Conservation (phyloP, 1,140 invertebrate species). For the Apocrypta bakeri region DNA sequence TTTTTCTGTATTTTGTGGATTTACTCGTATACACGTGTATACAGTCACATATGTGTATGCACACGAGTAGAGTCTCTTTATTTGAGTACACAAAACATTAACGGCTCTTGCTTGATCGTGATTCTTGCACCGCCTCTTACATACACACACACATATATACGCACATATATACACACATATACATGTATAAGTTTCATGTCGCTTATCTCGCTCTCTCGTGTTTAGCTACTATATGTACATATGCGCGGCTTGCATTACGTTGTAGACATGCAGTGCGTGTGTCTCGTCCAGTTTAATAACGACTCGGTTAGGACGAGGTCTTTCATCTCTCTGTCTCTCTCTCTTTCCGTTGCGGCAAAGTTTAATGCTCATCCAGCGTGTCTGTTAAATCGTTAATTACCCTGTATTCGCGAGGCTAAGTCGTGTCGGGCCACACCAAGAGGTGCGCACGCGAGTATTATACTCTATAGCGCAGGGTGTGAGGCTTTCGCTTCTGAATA, state of each 20-base stretch:
- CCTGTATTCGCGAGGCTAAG: neutral
- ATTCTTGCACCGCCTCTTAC: slow-evolving; percentile 25
- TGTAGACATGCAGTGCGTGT: slow-evolving; percentile 32
- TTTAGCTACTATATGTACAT: slow-evolving; percentile 49
- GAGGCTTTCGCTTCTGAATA: too few relatives aligned
- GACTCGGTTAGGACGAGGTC: slow-evolving; percentile 63
- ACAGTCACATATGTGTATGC: neutral
- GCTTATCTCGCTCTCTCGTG: too few relatives aligned
- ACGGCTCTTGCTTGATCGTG: slow-evolving; percentile 53
- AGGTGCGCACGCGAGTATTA: neutral
- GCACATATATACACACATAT: too few relatives aligned
- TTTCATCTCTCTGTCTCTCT: too few relatives aligned
- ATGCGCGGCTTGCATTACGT: neutral
- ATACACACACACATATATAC: neutral
- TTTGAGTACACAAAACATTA: slow-evolving; percentile 72
- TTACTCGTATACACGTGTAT: neutral
- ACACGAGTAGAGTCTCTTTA: slow-evolving; percentile 59
- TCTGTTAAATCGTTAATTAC: slow-evolving; percentile 71
- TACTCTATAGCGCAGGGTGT: too few relatives aligned
- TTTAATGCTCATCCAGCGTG: slow-evolving; percentile 62
- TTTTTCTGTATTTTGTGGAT: too few relatives aligned
- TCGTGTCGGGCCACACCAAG: neutral
- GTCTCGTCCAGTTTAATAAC: slow-evolving; percentile 69
- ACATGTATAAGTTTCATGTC: too few relatives aligned
- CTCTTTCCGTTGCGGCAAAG: neutral